Percentiles rank a stretch among this genome's conserved stretches.
Conservation (phyloP, 1,140 invertebrate species). For the Calycopis cecrops region DNA sequence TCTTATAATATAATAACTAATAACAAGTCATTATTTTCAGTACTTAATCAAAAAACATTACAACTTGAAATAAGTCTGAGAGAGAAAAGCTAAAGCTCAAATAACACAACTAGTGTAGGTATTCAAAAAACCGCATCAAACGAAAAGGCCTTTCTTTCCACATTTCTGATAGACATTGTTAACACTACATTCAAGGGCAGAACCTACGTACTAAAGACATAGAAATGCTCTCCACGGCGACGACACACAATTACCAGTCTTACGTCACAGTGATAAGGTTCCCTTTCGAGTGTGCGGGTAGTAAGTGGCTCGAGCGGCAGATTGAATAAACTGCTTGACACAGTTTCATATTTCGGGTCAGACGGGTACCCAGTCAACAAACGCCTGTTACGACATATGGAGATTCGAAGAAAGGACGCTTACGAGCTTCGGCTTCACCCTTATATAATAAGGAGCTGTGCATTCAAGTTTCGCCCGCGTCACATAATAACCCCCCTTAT, state of each 20-base stretch:
- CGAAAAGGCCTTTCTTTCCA: slow-evolving; percentile 7
- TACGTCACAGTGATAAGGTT: slow-evolving; percentile 25
- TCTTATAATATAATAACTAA: no score
- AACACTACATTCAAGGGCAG: slow-evolving; percentile 58
- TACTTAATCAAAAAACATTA: no score
- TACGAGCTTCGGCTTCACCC: no score
- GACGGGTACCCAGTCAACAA: slow-evolving; percentile 62
- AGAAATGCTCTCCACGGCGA: slow-evolving; percentile 26
- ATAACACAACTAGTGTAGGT: not conserved
- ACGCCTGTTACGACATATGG: slow-evolving; percentile 55
- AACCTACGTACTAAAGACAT: slow-evolving; percentile 44
- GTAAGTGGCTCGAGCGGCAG: slow-evolving; percentile 46
- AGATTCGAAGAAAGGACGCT: slow-evolving; percentile 34
- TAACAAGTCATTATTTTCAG: no score
- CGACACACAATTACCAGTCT: slow-evolving; percentile 23
- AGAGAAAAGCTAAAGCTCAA: no score
- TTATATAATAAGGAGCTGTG: no score
- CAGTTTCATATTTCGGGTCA: slow-evolving; percentile 70
- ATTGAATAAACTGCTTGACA: slow-evolving; percentile 75
- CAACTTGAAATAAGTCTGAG: no score
- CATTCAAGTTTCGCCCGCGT: no score
- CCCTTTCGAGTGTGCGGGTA: slow-evolving; percentile 25
- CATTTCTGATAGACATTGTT: slow-evolving; percentile 41
- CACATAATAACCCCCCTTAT: no score
- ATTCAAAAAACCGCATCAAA: not conserved